Percentiles rank a stretch among this genome's conserved stretches.
Conservation (phyloP, 2,888 invertebrate species). For the Hydroisotoma schaefferi region DNA sequence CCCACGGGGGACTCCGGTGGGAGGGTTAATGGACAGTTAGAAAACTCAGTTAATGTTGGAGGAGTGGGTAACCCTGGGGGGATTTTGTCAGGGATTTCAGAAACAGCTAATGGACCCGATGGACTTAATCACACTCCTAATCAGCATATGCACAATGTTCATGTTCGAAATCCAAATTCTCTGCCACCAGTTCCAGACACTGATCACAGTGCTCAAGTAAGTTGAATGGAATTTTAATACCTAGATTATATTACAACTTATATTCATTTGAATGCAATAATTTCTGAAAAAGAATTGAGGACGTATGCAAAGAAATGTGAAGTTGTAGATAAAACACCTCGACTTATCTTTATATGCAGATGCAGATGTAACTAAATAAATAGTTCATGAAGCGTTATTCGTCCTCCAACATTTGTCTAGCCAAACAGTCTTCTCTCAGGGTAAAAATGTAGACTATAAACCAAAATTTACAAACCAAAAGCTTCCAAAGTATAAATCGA, state of each 20-base stretch:
- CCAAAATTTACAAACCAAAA: too few species aligned
- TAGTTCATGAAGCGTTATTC: too few species aligned
- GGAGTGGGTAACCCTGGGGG: conserved; percentile 35
- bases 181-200: conserved; percentile 45
- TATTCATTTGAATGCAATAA: too few species aligned
- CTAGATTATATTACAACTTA: too few species aligned
- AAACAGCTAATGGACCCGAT: conserved; percentile 33
- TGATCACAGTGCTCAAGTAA: conserved; percentile 47
- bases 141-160: conserved; percentile 36
- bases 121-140: conserved; percentile 34
- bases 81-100: conserved; percentile 33
- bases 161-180: conserved; percentile 45
- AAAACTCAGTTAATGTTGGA: conserved; percentile 32
- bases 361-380: too few species aligned
- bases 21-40: conserved; percentile 35
- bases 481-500: too few species aligned
- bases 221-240: too few species aligned
- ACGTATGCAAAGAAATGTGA: neutral
- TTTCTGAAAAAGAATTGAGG: too few species aligned
- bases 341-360: too few species aligned
- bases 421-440: too few species aligned
- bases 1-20: conserved; percentile 34
- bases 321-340: neutral
- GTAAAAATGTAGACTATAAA: too few species aligned
- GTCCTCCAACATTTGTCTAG: too few species aligned